Evolutionary conservation across 2,113 vertebrate species (phyloP).

Genomic region (Melanerpes formicivorus): DNA sequence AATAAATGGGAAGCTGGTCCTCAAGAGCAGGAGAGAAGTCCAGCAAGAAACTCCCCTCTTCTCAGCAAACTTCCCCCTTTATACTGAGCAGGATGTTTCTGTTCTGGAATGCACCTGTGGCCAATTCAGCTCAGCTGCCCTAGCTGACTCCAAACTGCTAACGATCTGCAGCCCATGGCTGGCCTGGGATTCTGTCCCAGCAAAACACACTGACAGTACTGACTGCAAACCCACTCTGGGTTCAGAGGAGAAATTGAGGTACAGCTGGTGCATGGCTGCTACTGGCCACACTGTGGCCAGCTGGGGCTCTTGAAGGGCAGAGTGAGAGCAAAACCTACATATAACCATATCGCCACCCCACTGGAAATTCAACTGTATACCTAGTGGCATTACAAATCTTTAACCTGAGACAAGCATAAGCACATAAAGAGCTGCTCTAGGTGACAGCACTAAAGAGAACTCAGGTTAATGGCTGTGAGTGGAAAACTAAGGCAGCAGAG

Average conservation of each 20-base stretch:
- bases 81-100: too few species aligned
- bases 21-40: too few species aligned
- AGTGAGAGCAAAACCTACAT: background rate
- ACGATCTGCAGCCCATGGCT: too few species aligned
- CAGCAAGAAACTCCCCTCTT: too few species aligned
- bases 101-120: too few species aligned
- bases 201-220: background rate
- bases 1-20: too few species aligned
- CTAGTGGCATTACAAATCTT: background rate
- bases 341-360: background rate
- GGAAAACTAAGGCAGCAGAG: background rate
- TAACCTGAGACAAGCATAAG: background rate
- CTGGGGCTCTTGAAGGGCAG: background rate
- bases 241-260: slow-evolving; percentile 6
- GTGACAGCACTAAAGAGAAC: background rate
- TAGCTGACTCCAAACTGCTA: too few species aligned
- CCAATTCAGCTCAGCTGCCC: too few species aligned
- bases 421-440: background rate
- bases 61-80: too few species aligned
- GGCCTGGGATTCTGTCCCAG: too few species aligned
- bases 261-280: background rate
- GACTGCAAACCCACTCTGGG: background rate
- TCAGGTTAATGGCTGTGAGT: background rate
- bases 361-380: background rate
- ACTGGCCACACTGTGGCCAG: background rate